Percentiles rank a stretch among this genome's conserved stretches.
Evolutionary conservation across 2,797 vertebrate species (phyloP).

Genomic region (Oryzias dopingdopingensis): DNA sequence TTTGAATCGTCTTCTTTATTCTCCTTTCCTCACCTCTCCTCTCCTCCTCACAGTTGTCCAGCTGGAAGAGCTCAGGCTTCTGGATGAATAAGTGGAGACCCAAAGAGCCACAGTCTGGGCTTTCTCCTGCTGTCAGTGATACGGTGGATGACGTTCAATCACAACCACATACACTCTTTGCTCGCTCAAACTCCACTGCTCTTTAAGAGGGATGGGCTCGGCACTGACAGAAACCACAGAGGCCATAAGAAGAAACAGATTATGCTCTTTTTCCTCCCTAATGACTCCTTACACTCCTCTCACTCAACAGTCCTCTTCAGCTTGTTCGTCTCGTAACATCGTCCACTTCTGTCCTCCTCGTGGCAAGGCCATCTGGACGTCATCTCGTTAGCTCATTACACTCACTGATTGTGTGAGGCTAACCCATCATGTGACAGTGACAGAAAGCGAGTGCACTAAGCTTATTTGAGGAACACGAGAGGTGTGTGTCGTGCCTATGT

Average conservation of each 20-base stretch:
- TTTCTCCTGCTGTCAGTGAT: conserved; percentile 74
- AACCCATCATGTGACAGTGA: conserved; percentile 68
- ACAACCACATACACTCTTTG: conserved; percentile 55
- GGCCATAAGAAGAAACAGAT: conserved; percentile 75
- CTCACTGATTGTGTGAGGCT: conserved; percentile 48
- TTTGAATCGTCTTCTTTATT: conserved; percentile 1
- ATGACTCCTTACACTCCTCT: conserved; percentile 71
- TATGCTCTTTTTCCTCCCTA: conserved; percentile 68
- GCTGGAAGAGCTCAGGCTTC: conserved; percentile 65
- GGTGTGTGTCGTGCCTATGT: conserved; percentile 47
- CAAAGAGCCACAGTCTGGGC: conserved; percentile 66
- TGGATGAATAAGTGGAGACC: conserved; percentile 64
- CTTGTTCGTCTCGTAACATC: conserved; percentile 37
- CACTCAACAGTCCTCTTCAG: conserved; percentile 58
- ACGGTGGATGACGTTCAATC: conserved; percentile 69
- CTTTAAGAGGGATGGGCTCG: conserved; percentile 62
- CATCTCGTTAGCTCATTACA: conserved; percentile 70
- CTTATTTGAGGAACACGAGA: conserved; percentile 52
- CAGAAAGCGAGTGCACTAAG: conserved; percentile 59
- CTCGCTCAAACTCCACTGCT: conserved; percentile 58
- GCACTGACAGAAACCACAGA: conserved; percentile 62
- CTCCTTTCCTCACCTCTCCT: conserved; percentile 2
- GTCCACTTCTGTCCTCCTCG: conserved; percentile 66
- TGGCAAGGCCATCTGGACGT: conserved; percentile 70
- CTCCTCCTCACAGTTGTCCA: conserved; percentile 32